phyloP scores from a whole-genome alignment of 2,888 invertebrate species.

The Agrilus biguttatus region DNA sequence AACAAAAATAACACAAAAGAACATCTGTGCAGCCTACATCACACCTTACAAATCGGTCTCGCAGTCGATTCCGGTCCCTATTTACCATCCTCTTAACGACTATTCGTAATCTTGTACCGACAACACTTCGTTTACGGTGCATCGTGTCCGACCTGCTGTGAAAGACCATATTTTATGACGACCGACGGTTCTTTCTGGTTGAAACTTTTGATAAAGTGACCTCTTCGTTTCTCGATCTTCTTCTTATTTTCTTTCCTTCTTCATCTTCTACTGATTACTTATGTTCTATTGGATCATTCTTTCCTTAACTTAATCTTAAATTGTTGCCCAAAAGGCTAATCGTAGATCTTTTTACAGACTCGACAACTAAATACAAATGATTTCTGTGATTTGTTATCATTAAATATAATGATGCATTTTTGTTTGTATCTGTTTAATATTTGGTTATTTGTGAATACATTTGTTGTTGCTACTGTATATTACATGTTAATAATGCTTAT shows the following conservation, averaged over 20 bases:
- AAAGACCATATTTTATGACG: slow-evolving; percentile 14
- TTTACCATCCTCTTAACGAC: slow-evolving; percentile 1
- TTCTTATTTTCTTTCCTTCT: background rate
- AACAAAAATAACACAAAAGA: slow-evolving; percentile 10
- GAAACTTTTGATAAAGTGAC: slow-evolving; percentile 8
- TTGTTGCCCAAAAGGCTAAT: too few relatives aligned
- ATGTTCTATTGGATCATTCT: background rate
- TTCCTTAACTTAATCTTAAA: too few relatives aligned
- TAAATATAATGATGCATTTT: too few relatives aligned
- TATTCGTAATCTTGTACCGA: slow-evolving; percentile 9
- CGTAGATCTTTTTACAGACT: too few relatives aligned
- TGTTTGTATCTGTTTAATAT: too few relatives aligned
- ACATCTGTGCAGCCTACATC: slow-evolving; percentile 14
- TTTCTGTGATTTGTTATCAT: too few relatives aligned
- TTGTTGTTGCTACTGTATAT: too few relatives aligned
- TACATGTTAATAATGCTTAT: too few relatives aligned
- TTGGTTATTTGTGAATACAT: too few relatives aligned
- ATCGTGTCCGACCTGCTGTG: slow-evolving; percentile 12
- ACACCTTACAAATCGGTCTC: slow-evolving; percentile 13
- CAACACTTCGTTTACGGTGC: slow-evolving; percentile 13
- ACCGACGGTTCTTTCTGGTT: slow-evolving; percentile 4
- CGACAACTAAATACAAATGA: too few relatives aligned
- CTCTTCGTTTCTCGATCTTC: background rate
- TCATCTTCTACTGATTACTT: background rate
- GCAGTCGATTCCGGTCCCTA: slow-evolving; percentile 8